phyloP scores from a whole-genome alignment of 2,113 vertebrate genomes.

The Lophura nycthemera region DNA sequence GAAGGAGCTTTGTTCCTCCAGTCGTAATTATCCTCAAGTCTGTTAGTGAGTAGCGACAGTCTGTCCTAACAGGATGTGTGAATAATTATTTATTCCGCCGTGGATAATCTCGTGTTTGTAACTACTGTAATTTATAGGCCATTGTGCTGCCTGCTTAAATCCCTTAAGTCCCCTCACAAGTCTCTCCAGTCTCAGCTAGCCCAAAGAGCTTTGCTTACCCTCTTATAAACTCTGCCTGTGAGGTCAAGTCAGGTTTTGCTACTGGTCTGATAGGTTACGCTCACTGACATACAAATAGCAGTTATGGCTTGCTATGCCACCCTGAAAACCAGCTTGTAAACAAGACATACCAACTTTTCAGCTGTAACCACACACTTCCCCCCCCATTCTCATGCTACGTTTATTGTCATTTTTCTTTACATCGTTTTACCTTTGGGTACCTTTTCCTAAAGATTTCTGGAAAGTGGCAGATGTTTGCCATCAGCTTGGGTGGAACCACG shows the following conservation, averaged over 20 bases:
- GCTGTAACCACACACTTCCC: not conserved
- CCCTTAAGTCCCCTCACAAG: constrained; percentile 47
- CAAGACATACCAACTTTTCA: not conserved
- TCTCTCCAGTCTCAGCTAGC: not conserved
- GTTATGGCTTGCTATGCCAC: not conserved
- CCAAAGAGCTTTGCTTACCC: constrained; percentile 37
- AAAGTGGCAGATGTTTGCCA: not conserved
- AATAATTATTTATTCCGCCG: constrained; percentile 67
- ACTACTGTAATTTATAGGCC: constrained; percentile 51
- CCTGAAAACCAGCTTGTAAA: not conserved
- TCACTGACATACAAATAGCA: not conserved
- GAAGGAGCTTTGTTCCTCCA: constrained; percentile 19
- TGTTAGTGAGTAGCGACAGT: constrained; percentile 43
- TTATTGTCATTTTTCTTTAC: not conserved
- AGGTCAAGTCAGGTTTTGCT: constrained; percentile 18
- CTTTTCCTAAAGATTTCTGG: not conserved
- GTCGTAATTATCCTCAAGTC: constrained; percentile 9
- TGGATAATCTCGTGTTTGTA: constrained; percentile 57
- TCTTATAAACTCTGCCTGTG: not conserved
- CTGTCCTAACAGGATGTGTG: constrained; percentile 55
- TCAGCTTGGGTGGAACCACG: not conserved
- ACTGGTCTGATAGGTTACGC: not conserved
- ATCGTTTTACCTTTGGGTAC: not conserved
- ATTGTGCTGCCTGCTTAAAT: constrained; percentile 28
- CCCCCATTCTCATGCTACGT: fast-evolving